phyloP scores from a whole-genome alignment of 2,888 invertebrate genomes.

The Andrena trimmerana region DNA sequence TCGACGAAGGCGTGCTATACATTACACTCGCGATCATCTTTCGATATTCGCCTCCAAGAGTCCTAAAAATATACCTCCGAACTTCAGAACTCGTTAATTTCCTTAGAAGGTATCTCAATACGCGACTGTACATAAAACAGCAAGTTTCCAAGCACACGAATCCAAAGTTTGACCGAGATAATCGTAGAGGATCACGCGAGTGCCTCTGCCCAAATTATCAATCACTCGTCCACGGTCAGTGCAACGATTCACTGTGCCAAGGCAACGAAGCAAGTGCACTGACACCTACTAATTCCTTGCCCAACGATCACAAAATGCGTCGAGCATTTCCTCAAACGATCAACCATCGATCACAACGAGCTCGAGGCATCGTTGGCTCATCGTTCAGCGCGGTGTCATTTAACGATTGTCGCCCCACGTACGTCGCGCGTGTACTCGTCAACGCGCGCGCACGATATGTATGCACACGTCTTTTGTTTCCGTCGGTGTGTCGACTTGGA shows the following conservation, averaged over 20 bases:
- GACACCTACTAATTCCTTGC: background rate
- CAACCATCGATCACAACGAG: background rate
- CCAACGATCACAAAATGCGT: background rate
- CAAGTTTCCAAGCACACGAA: background rate
- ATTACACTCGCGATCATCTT: background rate
- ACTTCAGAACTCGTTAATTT: background rate
- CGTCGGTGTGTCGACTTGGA: background rate
- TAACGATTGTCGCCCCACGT: conserved; percentile 13
- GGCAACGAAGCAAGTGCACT: conserved; percentile 1
- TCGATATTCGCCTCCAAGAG: too few species aligned
- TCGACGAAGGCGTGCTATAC: background rate
- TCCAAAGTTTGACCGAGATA: too few species aligned
- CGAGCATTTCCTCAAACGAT: background rate
- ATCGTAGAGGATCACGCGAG: too few species aligned
- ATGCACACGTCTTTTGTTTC: conserved; percentile 10
- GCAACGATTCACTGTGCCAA: background rate
- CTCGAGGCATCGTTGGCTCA: background rate
- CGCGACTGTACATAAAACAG: background rate
- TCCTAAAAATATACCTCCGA: background rate
- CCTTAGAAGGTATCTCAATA: background rate
- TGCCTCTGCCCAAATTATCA: background rate
- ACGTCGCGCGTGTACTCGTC: background rate
- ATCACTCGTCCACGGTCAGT: background rate
- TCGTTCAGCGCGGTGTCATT: background rate
- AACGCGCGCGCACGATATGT: background rate